A percentile compares a stretch with the other conserved stretches of the same genome.
Conservation (phyloP, 2,797 vertebrate species). For the Nyctibius grandis region DNA sequence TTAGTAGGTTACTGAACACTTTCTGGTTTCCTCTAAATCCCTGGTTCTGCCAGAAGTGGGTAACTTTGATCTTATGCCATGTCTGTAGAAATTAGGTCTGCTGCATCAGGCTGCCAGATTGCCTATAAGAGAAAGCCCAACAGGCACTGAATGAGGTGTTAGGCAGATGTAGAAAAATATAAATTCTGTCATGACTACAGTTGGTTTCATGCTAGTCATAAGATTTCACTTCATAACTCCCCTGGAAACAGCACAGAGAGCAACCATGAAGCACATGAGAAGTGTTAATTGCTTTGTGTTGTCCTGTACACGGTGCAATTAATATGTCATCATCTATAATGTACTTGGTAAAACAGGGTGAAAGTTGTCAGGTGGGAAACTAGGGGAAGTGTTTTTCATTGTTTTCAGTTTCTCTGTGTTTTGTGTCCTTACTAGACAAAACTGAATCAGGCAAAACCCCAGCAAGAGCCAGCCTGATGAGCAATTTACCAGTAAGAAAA, state of each 20-base stretch:
- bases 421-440: neutral
- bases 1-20: neutral
- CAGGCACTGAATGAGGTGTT: neutral
- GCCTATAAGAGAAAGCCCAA: neutral
- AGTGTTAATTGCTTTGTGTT: conserved; percentile 62
- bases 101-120: neutral
- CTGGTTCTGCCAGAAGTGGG: neutral
- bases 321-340: neutral
- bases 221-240: conserved; percentile 11
- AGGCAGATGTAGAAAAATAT: neutral
- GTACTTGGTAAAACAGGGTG: neutral
- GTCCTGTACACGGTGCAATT: neutral
- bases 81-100: neutral
- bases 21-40: neutral
- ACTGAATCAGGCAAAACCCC: neutral
- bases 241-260: conserved; percentile 1
- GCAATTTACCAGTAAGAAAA: neutral
- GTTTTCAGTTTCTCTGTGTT: neutral
- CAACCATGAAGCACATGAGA: neutral
- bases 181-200: neutral
- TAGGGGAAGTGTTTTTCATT: neutral
- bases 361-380: neutral
- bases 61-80: neutral
- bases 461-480: neutral
- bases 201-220: conserved; percentile 28